These are phyloP conservation scores for Amphiprion percula DNA, from an alignment of 2,113 vertebrate genomes.

Conservation along the genomic window DNA sequence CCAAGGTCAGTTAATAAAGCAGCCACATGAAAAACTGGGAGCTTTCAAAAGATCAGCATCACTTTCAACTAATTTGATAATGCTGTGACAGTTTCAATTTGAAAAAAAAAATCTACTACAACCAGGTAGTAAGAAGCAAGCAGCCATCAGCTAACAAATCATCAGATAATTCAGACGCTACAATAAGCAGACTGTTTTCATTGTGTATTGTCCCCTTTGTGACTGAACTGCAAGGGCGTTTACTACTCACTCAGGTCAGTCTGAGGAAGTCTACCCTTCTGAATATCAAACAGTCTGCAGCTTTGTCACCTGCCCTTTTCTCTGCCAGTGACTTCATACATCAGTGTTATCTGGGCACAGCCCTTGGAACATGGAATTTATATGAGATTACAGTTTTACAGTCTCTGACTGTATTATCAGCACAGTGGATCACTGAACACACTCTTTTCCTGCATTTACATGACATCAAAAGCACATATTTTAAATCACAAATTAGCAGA, in stretches of 20 bases:
- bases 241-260: slow-evolving; percentile 56
- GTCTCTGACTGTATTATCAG: slow-evolving; percentile 38
- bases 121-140: not conserved
- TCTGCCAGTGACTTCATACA: slow-evolving; percentile 71
- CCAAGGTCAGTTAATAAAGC: slow-evolving; percentile 22
- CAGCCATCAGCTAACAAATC: not conserved
- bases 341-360: slow-evolving; percentile 64
- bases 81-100: not conserved
- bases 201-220: slow-evolving; percentile 31
- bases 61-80: not conserved
- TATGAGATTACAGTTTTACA: slow-evolving; percentile 63
- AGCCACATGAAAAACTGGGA: not conserved
- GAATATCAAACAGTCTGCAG: slow-evolving; percentile 77
- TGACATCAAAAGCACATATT: not conserved
- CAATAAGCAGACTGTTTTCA: slow-evolving; percentile 31
- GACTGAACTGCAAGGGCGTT: slow-evolving; percentile 63
- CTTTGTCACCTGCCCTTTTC: slow-evolving; percentile 76
- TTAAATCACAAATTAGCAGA: not conserved
- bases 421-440: not conserved
- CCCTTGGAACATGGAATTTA: slow-evolving; percentile 62
- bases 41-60: slow-evolving; percentile 4
- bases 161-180: slow-evolving; percentile 20
- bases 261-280: slow-evolving; percentile 46
- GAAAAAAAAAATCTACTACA: not conserved
- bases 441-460: not conserved